Conservation (phyloP, 2,797 vertebrate genomes). For the Hoplostethus mediterraneus region DNA sequence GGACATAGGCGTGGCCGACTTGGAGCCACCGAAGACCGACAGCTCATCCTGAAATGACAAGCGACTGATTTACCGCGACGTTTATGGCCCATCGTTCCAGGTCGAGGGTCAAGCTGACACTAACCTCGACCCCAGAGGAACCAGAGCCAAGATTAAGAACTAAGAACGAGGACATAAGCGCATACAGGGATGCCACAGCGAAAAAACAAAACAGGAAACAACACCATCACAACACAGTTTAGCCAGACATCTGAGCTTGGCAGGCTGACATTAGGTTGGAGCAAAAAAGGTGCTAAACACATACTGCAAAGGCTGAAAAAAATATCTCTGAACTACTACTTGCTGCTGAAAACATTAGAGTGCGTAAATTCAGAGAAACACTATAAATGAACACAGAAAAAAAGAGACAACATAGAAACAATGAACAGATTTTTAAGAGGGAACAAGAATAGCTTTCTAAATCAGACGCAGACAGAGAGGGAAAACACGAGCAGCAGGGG, state of each 20-base stretch:
- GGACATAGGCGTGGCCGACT: constrained; percentile 88
- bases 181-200: not conserved
- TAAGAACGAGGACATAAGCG: not conserved
- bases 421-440: not conserved
- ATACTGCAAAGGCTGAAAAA: not conserved
- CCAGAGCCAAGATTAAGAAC: not conserved
- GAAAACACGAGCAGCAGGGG: constrained; percentile 22
- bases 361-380: not conserved
- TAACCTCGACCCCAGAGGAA: not conserved
- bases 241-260: not conserved
- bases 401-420: not conserved
- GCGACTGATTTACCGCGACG: not conserved
- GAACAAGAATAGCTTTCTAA: not conserved
- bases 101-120: not conserved
- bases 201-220: not conserved
- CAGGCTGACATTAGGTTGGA: not conserved
- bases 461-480: constrained; percentile 21
- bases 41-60: constrained; percentile 92
- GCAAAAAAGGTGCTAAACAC: not conserved
- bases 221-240: constrained; percentile 8
- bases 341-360: constrained; percentile 1
- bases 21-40: constrained; percentile 89
- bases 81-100: not conserved
- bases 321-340: not conserved
- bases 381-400: not conserved